phyloP scores from a whole-genome alignment of 2,888 invertebrate species.

The Zygaena filipendulae region DNA sequence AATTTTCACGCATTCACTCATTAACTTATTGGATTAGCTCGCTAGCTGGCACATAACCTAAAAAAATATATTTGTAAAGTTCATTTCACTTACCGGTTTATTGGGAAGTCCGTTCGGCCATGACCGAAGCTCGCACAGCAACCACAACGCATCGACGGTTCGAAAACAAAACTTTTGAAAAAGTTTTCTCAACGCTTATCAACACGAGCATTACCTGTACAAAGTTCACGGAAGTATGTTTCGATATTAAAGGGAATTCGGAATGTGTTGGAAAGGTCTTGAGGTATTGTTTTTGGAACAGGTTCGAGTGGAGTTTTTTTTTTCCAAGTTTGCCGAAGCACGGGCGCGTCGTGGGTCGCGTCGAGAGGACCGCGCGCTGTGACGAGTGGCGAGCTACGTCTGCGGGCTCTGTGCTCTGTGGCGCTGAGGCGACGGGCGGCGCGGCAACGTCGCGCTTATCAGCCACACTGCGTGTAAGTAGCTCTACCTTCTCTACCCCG shows the following conservation, averaged over 20 bases:
- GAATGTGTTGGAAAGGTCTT: conserved; percentile 21
- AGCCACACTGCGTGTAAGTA: too few relatives aligned
- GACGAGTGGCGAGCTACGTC: conserved; percentile 21
- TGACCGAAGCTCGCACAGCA: conserved; percentile 37
- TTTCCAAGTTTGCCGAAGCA: conserved; percentile 19
- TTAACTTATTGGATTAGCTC: too few relatives aligned
- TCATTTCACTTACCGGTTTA: conserved; percentile 65
- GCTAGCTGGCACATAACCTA: too few relatives aligned
- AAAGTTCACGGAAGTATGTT: conserved; percentile 25
- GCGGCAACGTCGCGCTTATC: conserved; percentile 36
- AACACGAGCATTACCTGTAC: conserved; percentile 22
- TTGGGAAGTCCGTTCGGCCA: conserved; percentile 47
- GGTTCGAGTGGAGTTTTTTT: conserved; percentile 24
- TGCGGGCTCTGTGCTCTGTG: conserved; percentile 18
- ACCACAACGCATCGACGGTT: conserved; percentile 27
- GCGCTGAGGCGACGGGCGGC: conserved; percentile 23
- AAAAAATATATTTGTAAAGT: too few relatives aligned
- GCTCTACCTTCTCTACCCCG: conserved; percentile 36
- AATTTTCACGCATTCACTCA: too few relatives aligned
- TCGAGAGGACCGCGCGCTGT: conserved; percentile 42
- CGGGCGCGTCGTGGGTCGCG: conserved; percentile 29
- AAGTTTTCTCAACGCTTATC: conserved; percentile 41
- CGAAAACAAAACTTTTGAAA: conserved; percentile 47
- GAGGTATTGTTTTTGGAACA: conserved; percentile 35
- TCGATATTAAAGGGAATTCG: conserved; percentile 21